Evolutionary conservation across 2,888 invertebrate genomes (phyloP).

Genomic region (Branchipolynoe longqiensis): DNA sequence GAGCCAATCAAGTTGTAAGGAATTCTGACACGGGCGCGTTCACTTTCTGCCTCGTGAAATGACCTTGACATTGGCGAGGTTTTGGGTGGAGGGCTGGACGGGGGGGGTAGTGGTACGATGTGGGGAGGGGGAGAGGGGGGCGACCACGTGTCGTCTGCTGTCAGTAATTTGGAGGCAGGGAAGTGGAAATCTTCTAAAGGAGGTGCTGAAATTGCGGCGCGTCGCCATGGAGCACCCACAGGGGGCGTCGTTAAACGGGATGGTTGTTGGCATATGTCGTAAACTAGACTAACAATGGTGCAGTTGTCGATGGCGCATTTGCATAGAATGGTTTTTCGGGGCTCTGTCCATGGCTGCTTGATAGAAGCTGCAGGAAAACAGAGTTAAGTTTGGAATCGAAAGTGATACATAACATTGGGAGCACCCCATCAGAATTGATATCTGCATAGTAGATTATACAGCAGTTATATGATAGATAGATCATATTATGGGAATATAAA

Average conservation of each 20-base stretch:
- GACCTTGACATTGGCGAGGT: slow-evolving; percentile 32
- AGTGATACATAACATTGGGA: too few relatives aligned
- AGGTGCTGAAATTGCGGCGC: background rate
- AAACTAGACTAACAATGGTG: background rate
- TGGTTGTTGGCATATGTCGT: background rate
- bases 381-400: too few relatives aligned
- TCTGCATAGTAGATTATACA: too few relatives aligned
- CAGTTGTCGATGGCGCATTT: too few relatives aligned
- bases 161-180: background rate
- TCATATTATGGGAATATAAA: too few relatives aligned
- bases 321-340: too few relatives aligned
- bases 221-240: background rate
- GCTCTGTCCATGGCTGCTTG: too few relatives aligned
- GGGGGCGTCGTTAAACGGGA: slow-evolving; percentile 10
- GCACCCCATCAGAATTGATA: too few relatives aligned
- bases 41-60: background rate
- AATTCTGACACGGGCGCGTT: slow-evolving; percentile 33
- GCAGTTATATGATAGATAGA: too few relatives aligned
- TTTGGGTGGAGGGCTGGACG: too few relatives aligned
- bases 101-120: too few relatives aligned
- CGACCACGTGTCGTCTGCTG: background rate
- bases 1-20: slow-evolving; percentile 25
- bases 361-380: too few relatives aligned
- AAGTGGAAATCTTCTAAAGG: slow-evolving; percentile 42
- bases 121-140: background rate